Evolutionary conservation across 2,888 invertebrate species (phyloP).

Genomic region (Acleris cristana): DNA sequence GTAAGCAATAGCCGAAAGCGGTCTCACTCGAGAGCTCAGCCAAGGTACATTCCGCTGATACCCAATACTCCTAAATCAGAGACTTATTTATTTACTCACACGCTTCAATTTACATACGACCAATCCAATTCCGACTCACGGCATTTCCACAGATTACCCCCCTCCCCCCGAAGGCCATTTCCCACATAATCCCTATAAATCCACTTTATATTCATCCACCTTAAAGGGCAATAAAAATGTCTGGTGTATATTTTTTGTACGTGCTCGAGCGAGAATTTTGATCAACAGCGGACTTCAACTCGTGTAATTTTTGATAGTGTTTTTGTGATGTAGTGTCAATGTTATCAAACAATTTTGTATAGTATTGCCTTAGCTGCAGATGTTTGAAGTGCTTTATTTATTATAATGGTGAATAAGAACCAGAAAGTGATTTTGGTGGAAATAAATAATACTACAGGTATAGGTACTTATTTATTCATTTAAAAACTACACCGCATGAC

Average conservation of each 20-base stretch:
- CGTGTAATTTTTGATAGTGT: slow-evolving; percentile 5
- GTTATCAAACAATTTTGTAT: not conserved
- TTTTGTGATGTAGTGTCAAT: not conserved
- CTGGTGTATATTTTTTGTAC: slow-evolving; percentile 58
- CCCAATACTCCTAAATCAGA: slow-evolving; percentile 71
- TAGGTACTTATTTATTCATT: too few species aligned
- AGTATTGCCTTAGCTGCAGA: too few species aligned
- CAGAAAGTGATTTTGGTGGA: too few species aligned
- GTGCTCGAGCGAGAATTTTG: slow-evolving; percentile 22
- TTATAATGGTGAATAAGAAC: too few species aligned
- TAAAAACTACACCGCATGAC: too few species aligned
- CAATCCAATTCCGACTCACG: slow-evolving; percentile 80
- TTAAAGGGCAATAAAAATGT: slow-evolving; percentile 80
- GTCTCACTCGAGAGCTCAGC: slow-evolving; percentile 16
- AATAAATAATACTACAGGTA: too few species aligned
- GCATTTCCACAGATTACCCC: slow-evolving; percentile 72
- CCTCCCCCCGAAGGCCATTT: slow-evolving; percentile 59
- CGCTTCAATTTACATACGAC: slow-evolving; percentile 78
- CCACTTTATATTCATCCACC: slow-evolving; percentile 83
- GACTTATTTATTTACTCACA: slow-evolving; percentile 79
- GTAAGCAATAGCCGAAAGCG: slow-evolving; percentile 15
- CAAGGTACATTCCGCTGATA: slow-evolving; percentile 62
- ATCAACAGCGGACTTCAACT: slow-evolving; percentile 5
- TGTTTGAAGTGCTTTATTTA: too few species aligned
- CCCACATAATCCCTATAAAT: slow-evolving; percentile 79